Base-by-base conservation (phyloP, 2,888 invertebrate species). In the Cerceris ruficornis region DNA sequence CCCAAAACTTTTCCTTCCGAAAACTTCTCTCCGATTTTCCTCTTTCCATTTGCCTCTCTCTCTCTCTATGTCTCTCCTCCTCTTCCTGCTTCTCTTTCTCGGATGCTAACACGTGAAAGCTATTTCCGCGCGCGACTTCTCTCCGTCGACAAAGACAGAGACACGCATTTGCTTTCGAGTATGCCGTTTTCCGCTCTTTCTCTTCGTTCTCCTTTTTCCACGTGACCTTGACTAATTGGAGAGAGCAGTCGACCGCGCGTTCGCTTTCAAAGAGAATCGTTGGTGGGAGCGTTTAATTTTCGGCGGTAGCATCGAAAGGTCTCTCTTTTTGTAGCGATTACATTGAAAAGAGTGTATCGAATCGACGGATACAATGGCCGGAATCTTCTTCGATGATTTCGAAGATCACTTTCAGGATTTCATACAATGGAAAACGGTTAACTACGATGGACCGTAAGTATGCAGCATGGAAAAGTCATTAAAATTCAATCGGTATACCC, bases 1-100 rank as follows among this genome's bases (percentile, higher is more conserved):
- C 88, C 76, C 72, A 65, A 41, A 80, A 69, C 66, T 78, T 84
- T 85, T 85, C 73, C 82, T 78, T 54, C 6, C 42, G 28, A 43
- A 58, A 60, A n/a, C 69, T 15, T 69, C 8, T 15, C 54, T 43
- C 14, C 41, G 0, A 46, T 28, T n/a, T 46, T 55, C 60, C 52
- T 50, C 62, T 50, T 17, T 43, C 11, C 11, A 13, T 41, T 52
- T 52, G 55, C 55, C 42, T 14, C 50, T 17, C 50, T 52, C 62
- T 28, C 52, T 50, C 42, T 8, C 41, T 7, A 46, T 57, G 28
- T 17, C 55, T 57, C 7, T n/a, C 50, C 13, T 39, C 4, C 15
- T 15, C 11, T 17, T 2, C 28, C 43, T 13, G 57, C 5, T 43
- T 2, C 62, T 64, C 28, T 28, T 28, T 28, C 46, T 42, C 42